These are phyloP conservation scores for Lasaia peninsularis DNA, from an alignment of 1,140 invertebrate genomes.

Conservation along the genomic window DNA sequence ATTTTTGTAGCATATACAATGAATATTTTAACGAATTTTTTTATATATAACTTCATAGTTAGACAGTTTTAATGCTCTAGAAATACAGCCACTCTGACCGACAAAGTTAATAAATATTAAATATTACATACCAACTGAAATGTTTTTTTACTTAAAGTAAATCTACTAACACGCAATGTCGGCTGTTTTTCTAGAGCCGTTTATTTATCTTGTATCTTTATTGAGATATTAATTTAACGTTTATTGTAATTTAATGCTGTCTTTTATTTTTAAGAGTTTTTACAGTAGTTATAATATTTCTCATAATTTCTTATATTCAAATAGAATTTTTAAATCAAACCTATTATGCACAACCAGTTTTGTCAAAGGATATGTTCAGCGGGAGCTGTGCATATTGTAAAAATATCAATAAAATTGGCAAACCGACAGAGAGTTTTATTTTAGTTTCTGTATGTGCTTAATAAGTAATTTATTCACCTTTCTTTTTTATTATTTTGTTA, in stretches of 20 bases:
- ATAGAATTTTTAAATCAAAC: too few species aligned
- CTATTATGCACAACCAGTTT: too few species aligned
- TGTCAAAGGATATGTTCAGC: too few species aligned
- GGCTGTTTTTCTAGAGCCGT: not conserved
- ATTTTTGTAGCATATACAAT: conserved; percentile 42
- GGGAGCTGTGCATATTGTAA: too few species aligned
- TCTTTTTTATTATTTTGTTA: too few species aligned
- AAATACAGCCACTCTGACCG: not conserved
- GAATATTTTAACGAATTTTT: conserved; percentile 57
- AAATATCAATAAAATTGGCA: too few species aligned
- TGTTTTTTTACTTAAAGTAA: not conserved
- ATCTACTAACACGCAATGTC: not conserved
- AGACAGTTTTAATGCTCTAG: conserved; percentile 28
- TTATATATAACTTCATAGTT: conserved; percentile 41
- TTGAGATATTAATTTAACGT: not conserved
- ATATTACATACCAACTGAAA: too few species aligned
- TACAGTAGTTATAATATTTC: not conserved
- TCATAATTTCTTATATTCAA: not conserved
- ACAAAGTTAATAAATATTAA: too few species aligned
- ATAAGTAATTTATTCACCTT: too few species aligned
- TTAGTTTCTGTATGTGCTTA: too few species aligned
- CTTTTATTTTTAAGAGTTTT: not conserved
- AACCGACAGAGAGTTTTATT: too few species aligned
- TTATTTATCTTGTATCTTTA: not conserved
- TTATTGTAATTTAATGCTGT: not conserved